These are phyloP conservation scores for Chromis chromis DNA, from an alignment of 2,797 vertebrate genomes.

Conservation along the genomic window DNA sequence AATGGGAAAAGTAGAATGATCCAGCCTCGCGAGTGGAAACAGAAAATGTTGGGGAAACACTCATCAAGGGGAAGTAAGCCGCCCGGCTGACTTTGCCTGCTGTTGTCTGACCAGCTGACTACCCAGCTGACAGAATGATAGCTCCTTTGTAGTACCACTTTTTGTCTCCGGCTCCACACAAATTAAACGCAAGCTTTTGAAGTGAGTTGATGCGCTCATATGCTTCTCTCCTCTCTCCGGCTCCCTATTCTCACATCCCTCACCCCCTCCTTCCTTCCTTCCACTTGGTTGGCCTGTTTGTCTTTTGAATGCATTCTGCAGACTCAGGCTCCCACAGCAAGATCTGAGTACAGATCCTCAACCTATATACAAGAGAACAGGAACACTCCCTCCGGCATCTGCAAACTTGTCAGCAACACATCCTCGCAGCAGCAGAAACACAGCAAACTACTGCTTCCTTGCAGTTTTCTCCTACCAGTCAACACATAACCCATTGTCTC, in stretches of 20 bases:
- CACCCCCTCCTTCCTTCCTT: conserved; percentile 26
- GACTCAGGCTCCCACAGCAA: conserved; percentile 63
- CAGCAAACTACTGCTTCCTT: conserved; percentile 46
- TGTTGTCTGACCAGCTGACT: conserved; percentile 70
- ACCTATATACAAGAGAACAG: conserved; percentile 49
- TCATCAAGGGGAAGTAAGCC: conserved; percentile 68
- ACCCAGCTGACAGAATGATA: conserved; percentile 80
- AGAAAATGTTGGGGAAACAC: conserved; percentile 48
- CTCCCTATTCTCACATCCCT: conserved; percentile 6
- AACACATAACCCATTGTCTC: conserved; percentile 70
- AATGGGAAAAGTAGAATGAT: conserved; percentile 72
- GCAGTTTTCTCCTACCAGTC: conserved; percentile 48
- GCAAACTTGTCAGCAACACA: conserved; percentile 66
- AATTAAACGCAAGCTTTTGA: conserved; percentile 78
- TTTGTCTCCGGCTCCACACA: conserved; percentile 81
- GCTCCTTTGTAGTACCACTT: conserved; percentile 77
- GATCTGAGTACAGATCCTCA: conserved; percentile 46
- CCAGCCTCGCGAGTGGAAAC: conserved; percentile 62
- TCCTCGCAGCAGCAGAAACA: conserved; percentile 42
- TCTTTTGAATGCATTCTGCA: conserved; percentile 62
- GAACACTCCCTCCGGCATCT: conserved; percentile 52
- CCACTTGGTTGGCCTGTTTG: conserved; percentile 47
- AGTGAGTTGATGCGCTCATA: conserved; percentile 67
- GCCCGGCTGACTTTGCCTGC: conserved; percentile 63
- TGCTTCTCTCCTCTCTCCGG: conserved; percentile 19